Evolutionary conservation across 1,140 invertebrate species (phyloP).

Genomic region (Cydia strobilella): DNA sequence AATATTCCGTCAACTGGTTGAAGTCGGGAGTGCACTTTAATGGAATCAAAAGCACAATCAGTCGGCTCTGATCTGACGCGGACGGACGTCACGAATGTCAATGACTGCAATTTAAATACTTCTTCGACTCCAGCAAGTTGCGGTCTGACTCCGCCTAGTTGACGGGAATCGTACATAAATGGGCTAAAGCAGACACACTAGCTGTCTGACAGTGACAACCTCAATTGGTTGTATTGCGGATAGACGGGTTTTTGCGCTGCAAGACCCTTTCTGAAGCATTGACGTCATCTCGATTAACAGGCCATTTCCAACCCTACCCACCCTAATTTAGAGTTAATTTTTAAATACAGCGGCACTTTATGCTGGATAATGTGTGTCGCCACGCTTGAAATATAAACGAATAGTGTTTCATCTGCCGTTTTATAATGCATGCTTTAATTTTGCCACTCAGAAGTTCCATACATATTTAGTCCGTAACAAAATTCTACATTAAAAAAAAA

Average conservation of each 20-base stretch:
- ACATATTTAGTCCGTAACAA: background rate
- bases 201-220: background rate
- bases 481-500: background rate
- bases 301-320: background rate
- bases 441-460: background rate
- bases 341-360: background rate
- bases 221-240: background rate
- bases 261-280: background rate
- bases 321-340: background rate
- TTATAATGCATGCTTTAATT: background rate
- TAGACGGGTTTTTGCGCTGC: background rate
- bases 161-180: background rate
- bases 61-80: no score
- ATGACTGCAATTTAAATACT: no score
- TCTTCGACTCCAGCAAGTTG: no score
- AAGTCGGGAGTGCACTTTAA: no score
- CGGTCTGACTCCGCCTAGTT: no score
- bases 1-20: no score
- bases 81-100: no score
- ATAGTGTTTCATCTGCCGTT: background rate
- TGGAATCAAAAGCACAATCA: no score
- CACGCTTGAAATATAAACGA: constrained; percentile 7
- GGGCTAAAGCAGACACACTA: background rate
- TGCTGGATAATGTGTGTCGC: background rate
- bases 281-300: background rate